Percentiles rank a stretch among this genome's conserved stretches.
Evolutionary conservation across 2,888 invertebrate genomes (phyloP).

Genomic region (Eupithecia subumbrata): DNA sequence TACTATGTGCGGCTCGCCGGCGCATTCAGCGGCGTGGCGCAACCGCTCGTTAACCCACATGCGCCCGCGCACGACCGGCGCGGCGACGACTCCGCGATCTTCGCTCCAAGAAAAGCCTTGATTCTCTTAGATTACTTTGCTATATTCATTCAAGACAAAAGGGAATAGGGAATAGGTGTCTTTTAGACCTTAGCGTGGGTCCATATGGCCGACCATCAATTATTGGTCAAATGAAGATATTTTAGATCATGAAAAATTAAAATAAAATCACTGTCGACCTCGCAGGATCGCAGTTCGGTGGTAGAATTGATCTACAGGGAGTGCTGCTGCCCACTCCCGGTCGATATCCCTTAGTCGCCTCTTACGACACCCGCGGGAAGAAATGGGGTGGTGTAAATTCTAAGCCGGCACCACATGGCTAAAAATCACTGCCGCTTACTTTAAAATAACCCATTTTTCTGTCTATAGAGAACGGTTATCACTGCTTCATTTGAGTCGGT

Average conservation of each 20-base stretch:
- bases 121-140: slow-evolving; percentile 18
- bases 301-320: no score
- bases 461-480: background rate
- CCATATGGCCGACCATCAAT: background rate
- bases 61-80: slow-evolving; percentile 47
- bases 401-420: no score
- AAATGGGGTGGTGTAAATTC: no score
- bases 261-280: background rate
- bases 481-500: background rate
- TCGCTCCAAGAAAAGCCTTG: slow-evolving; percentile 31
- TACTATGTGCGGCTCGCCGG: slow-evolving; percentile 44
- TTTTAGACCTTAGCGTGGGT: background rate
- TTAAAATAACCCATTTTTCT: background rate
- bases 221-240: background rate
- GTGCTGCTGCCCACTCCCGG: no score
- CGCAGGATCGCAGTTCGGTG: no score
- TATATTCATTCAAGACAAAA: slow-evolving; percentile 2
- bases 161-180: background rate
- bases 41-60: slow-evolving; percentile 80
- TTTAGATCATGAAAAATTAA: background rate
- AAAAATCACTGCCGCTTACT: background rate
- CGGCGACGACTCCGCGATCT: slow-evolving; percentile 31
- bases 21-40: slow-evolving; percentile 55
- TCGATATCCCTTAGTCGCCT: no score
- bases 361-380: no score